These are phyloP conservation scores for Drosophila kurseongensis DNA, from an alignment of 1,140 invertebrate genomes.

Conservation along the genomic window DNA sequence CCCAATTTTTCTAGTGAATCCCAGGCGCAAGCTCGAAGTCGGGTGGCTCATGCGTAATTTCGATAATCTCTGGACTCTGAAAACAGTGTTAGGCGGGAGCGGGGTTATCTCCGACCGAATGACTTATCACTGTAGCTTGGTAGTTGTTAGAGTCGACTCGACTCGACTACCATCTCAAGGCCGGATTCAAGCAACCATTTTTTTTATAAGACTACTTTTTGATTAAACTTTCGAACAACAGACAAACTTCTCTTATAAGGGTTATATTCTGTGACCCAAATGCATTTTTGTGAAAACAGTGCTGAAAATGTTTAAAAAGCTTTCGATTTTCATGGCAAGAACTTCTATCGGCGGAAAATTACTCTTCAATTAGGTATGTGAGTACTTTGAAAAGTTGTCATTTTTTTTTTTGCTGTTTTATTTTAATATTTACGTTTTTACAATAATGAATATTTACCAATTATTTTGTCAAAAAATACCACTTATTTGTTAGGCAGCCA, in stretches of 20 bases:
- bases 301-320: not conserved
- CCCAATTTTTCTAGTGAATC: slow-evolving; percentile 4
- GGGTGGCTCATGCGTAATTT: slow-evolving; percentile 17
- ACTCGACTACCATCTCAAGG: not conserved
- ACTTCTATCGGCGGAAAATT: no score
- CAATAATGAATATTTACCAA: no score
- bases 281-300: no score
- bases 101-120: slow-evolving; percentile 38
- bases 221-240: not conserved
- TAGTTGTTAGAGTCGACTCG: slow-evolving; percentile 29
- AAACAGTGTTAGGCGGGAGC: slow-evolving; percentile 24
- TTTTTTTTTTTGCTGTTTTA: no score
- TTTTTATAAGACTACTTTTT: not conserved
- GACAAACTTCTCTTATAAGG: not conserved
- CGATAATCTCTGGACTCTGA: slow-evolving; percentile 26
- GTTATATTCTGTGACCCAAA: not conserved
- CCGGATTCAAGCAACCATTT: not conserved
- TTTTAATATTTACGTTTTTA: no score
- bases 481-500: no score
- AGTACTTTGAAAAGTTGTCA: no score
- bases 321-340: not conserved
- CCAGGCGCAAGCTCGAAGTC: slow-evolving; percentile 2
- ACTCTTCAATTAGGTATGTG: no score
- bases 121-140: slow-evolving; percentile 42
- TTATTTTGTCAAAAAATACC: no score